Percentiles rank a stretch among this genome's conserved stretches.
Conservation (phyloP, 1,140 invertebrate species). For the Ditylenchus dipsaci region DNA sequence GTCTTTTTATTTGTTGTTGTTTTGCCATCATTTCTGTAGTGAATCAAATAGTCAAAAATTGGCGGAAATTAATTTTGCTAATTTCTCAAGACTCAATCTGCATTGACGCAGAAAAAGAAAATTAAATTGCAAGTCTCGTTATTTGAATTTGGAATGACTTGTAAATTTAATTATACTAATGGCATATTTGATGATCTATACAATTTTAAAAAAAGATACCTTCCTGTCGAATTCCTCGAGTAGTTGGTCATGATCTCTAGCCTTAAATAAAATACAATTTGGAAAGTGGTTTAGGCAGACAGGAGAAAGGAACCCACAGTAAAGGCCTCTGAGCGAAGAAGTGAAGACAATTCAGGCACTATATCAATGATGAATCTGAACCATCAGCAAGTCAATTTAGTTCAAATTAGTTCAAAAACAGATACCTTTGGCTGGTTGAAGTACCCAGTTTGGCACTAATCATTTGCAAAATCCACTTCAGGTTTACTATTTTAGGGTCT, state of each 20-base stretch:
- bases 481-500: conserved; percentile 39
- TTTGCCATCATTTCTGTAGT: no score
- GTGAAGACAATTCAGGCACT: conserved; percentile 45
- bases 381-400: no score
- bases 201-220: conserved; percentile 16
- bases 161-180: no score
- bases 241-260: conserved; percentile 18
- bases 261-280: not conserved
- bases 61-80: no score
- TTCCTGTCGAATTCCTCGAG: conserved; percentile 45
- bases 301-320: not conserved
- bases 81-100: no score
- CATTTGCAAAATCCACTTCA: conserved; percentile 50
- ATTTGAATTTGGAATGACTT: no score
- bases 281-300: not conserved
- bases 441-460: conserved; percentile 48
- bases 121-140: no score
- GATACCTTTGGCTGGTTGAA: not conserved
- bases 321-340: conserved; percentile 43
- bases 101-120: no score
- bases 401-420: no score
- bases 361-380: conserved; percentile 48
- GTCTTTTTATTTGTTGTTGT: no score
- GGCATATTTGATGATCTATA: not conserved
- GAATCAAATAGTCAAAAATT: no score